Base-by-base conservation (phyloP, 2,113 vertebrate genomes). In the Mystacornis crossleyi region DNA sequence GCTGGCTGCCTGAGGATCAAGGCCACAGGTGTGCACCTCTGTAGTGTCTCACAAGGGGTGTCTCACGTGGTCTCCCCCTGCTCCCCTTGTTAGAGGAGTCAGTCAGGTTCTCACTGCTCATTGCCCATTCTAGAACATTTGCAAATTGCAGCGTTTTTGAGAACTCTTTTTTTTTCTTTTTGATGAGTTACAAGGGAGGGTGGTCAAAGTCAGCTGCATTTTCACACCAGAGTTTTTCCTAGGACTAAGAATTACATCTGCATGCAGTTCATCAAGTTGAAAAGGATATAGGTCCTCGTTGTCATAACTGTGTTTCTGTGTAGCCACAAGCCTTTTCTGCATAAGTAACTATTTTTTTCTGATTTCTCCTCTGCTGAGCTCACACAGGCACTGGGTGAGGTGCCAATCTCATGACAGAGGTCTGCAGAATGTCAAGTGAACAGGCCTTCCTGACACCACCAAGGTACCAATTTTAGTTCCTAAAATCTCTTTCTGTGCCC, bases 41-140 rank as follows among this genome's bases (percentile, higher is more conserved):
- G 26, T 3, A 18, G 31, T 6, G 24, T 43, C 23, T 33, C 24
- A 28, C 1, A 1, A 47, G 23, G n/a, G 26, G 3, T 40, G 10
- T 21, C 19, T 64, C 29, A 5, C 12, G 14, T 25, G 42, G 9
- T 23, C 10, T 64, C 34, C 8, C 48, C 13, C 31, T 34, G 31
- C 18, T 65, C 33, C 28, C 21, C 10, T 18, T 1, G 0, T 21
- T 8, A 18, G 5, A 24, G 38, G 15, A 48, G 7, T 34, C 38
- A 29, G 5, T 21, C 25, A 42, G 12, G 10, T 42, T 53, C 17
- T 62, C n/a, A 25, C 10, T 67, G 19, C n/a, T 51, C 14, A n/a
- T 4, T 31, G 14, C 9, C 26, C 42, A 3, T 5, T 47, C n/a
- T 2, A 57, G 72, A 47, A 47, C 36, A 29, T 6, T 17, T 43